phyloP scores from a whole-genome alignment of 2,888 invertebrate genomes.

The Napeogenes sylphis region DNA sequence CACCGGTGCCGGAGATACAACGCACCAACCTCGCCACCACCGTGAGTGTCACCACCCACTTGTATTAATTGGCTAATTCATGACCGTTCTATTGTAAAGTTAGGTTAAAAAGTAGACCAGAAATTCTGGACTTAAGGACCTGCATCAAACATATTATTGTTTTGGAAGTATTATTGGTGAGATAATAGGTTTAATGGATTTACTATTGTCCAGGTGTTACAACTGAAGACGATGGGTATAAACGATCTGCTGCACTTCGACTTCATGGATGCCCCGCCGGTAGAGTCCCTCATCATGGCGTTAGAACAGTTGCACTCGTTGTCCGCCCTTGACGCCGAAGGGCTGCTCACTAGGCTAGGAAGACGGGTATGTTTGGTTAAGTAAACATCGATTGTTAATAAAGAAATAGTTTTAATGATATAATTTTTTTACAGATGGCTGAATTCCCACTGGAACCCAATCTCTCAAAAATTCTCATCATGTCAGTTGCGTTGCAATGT shows the following conservation, averaged over 20 bases:
- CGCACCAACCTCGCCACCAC: slow-evolving; percentile 98
- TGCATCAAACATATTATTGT: too few species aligned
- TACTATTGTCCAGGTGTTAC: slow-evolving; percentile 81
- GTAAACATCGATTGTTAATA: too few species aligned
- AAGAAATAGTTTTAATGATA: slow-evolving; percentile 2
- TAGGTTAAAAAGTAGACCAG: too few species aligned
- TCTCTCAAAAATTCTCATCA: slow-evolving; percentile 98
- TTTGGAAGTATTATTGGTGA: too few species aligned
- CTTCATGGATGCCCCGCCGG: slow-evolving; percentile 99
- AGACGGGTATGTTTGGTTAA: slow-evolving; percentile 74
- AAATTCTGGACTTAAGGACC: too few species aligned
- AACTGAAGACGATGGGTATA: slow-evolving; percentile 99
- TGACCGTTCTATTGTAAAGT: too few species aligned
- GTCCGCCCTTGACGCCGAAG: slow-evolving; percentile 97
- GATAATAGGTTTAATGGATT: background rate
- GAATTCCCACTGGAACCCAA: slow-evolving; percentile 99
- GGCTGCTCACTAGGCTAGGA: slow-evolving; percentile 88
- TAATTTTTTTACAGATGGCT: slow-evolving; percentile 86
- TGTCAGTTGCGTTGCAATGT: slow-evolving; percentile 98
- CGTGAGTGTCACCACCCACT: slow-evolving; percentile 46
- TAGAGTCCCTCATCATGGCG: slow-evolving; percentile 98
- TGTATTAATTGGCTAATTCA: too few species aligned
- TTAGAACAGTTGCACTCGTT: slow-evolving; percentile 97
- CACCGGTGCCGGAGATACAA: slow-evolving; percentile 99
- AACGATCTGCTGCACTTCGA: slow-evolving; percentile 98